These are phyloP conservation scores for Phylloscopus trochilus DNA, from an alignment of 2,113 vertebrate species.

Conservation along the genomic window DNA sequence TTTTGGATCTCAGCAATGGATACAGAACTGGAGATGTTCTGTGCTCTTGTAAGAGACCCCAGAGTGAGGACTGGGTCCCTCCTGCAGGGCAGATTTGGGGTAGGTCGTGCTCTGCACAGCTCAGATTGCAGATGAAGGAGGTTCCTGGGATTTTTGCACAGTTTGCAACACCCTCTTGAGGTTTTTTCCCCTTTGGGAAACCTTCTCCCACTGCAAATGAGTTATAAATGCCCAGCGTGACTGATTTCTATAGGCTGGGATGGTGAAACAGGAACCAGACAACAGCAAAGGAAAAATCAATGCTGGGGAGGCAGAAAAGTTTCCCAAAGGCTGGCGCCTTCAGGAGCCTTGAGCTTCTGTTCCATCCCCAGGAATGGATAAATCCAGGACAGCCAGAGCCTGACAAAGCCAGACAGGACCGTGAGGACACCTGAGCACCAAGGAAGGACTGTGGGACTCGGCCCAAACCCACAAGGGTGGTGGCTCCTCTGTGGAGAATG, in stretches of 20 bases:
- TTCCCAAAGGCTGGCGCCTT: background rate
- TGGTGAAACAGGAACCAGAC: background rate
- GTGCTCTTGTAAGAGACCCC: background rate
- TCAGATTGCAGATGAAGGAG: background rate
- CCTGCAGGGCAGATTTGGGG: background rate
- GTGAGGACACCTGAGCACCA: background rate
- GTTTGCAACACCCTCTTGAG: background rate
- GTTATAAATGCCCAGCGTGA: accelerated
- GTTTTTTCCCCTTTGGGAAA: background rate
- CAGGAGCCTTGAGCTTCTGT: background rate
- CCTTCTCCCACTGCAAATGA: background rate
- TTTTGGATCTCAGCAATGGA: background rate
- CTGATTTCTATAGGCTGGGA: background rate
- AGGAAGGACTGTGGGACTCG: accelerated
- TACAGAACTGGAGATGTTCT: background rate
- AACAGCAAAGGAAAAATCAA: background rate
- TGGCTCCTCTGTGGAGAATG: background rate
- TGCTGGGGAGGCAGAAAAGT: background rate
- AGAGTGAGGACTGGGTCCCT: background rate
- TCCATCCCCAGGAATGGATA: background rate
- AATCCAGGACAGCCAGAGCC: background rate
- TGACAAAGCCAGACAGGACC: background rate
- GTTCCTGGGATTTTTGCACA: background rate
- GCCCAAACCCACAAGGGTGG: background rate
- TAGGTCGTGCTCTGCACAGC: accelerated